Base-by-base conservation (phyloP, 2,113 vertebrate genomes). In the human (Homo sapiens) region DNA sequence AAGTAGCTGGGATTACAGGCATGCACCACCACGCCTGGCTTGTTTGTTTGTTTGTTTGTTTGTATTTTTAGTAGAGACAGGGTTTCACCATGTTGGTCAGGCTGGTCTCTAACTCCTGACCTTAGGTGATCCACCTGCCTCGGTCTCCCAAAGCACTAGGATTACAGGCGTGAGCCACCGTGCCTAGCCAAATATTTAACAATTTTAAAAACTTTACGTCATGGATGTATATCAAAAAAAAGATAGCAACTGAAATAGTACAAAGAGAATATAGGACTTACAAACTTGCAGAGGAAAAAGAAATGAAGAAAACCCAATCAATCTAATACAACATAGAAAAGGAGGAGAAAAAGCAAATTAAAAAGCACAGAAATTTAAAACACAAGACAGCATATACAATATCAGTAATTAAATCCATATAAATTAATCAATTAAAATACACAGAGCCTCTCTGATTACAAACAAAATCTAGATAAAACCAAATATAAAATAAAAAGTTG, bases 281-380 rank as follows among this genome's bases (percentile, higher is more conserved):
- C 25, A 68, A 82, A 50, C 16, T 79, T 22, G 57, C 22, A 48
- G 38, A 89, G 45, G 50, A 86, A 95, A 85, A 94, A 92, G 27
- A 30, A 61, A 45, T 86, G 25, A 89, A 57, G 25, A 88, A 89
- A 76, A 78, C 2, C 30, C 48, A 48, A 52, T 64, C 32, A 92
- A 93, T 68, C 35, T 20, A 90, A 57, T 0, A 70, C 45, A 57
- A 89, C 18, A n/a, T 27, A 94, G 35, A 88, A 91, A 57, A 89
- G 52, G 48, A 68, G 48, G 10, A 48, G n/a, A 70, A 83, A 61
- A 89, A 89, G 25, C 32, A 73, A 92, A 96, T 38, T 55, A 50
- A 89, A 97, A 81, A 45, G 40, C 25, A 43, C 32, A 93, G 73
- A 82, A 78, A 88, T 88, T 90, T 50, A 96, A 93, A 97, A 90